Evolutionary conservation across 2,888 invertebrate species (phyloP).

Genomic region (Tyria jacobaeae): DNA sequence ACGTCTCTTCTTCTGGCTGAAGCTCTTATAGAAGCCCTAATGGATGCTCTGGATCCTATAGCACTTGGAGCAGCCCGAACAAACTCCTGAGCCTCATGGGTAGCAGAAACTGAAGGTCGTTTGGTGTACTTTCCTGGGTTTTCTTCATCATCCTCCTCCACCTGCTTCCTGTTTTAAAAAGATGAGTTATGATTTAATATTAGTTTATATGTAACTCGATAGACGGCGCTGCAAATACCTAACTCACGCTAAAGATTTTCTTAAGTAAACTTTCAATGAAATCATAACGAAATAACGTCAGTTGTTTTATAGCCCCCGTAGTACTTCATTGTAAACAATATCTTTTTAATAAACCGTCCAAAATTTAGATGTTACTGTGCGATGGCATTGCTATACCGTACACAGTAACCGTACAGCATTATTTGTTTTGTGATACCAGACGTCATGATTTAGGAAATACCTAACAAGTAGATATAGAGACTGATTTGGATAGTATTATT

Average conservation of each 20-base stretch:
- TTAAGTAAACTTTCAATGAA: not conserved
- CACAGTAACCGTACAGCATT: too few species aligned
- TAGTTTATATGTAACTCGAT: not conserved
- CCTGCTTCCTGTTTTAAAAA: slow-evolving; percentile 56
- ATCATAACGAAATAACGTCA: not conserved
- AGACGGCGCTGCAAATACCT: not conserved
- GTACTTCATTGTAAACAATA: too few species aligned
- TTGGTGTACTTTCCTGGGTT: slow-evolving; percentile 68
- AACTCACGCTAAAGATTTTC: not conserved
- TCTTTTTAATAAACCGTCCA: too few species aligned
- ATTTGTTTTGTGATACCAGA: too few species aligned
- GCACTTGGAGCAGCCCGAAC: slow-evolving; percentile 67
- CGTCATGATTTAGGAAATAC: too few species aligned
- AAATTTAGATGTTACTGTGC: too few species aligned
- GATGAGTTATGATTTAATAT: not conserved
- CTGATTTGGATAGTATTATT: not conserved
- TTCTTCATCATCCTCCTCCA: slow-evolving; percentile 53
- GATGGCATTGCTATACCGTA: too few species aligned
- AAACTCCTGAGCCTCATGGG: slow-evolving; percentile 63
- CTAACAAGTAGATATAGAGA: too few species aligned
- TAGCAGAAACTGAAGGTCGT: slow-evolving; percentile 54
- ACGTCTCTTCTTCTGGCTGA: slow-evolving; percentile 57
- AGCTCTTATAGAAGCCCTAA: slow-evolving; percentile 69
- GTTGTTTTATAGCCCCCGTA: too few species aligned
- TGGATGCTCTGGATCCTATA: slow-evolving; percentile 75